phyloP scores from a whole-genome alignment of 2,797 vertebrate genomes.

The Triplophysa bombifrons region DNA sequence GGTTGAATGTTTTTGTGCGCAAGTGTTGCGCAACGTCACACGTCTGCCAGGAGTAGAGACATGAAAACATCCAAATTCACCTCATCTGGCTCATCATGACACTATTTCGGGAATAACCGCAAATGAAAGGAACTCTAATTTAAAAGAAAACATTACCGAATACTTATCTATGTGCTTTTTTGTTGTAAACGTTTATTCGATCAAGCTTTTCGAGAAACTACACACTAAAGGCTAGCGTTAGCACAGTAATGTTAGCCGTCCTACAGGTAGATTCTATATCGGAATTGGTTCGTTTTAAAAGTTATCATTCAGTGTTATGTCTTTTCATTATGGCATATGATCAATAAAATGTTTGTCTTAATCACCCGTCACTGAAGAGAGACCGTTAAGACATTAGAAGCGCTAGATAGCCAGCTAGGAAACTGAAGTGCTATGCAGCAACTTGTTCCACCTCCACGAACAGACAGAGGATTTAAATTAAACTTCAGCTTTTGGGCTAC shows the following conservation, averaged over 20 bases:
- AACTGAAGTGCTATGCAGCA: conserved; percentile 24
- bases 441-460: conserved; percentile 7
- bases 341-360: background rate
- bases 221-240: conserved; percentile 16
- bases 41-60: background rate
- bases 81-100: background rate
- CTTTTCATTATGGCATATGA: background rate
- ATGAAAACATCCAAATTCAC: background rate
- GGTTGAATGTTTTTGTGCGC: background rate
- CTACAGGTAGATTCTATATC: background rate
- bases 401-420: conserved; percentile 36
- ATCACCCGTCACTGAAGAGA: background rate
- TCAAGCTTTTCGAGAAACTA: background rate
- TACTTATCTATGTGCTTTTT: background rate
- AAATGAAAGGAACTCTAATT: background rate
- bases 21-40: conserved; percentile 6
- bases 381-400: background rate
- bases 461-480: background rate
- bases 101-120: background rate
- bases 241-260: conserved; percentile 9
- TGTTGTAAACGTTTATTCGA: background rate
- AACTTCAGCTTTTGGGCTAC: conserved; percentile 6
- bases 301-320: background rate
- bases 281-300: background rate
- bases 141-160: background rate